Conservation (phyloP, 2,797 vertebrate species). For the Parauchenoglanis punctatus region DNA sequence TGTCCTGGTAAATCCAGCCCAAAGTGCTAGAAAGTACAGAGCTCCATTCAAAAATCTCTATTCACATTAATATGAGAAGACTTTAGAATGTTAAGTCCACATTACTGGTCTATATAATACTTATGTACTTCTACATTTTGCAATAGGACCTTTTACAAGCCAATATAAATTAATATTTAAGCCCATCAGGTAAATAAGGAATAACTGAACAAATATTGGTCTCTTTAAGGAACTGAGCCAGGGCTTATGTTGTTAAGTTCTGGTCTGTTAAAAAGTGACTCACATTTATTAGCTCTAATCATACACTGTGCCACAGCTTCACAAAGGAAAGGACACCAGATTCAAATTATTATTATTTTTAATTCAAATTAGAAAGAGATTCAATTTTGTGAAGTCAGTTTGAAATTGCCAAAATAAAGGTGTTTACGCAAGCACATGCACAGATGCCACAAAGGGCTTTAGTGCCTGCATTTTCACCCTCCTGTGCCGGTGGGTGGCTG, state of each 20-base stretch:
- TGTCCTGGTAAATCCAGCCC: constrained; percentile 17
- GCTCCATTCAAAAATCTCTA: neutral
- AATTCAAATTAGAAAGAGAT: neutral
- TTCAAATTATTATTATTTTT: no score
- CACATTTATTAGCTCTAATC: neutral
- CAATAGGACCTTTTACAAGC: neutral
- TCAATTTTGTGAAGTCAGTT: neutral
- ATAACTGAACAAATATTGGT: neutral
- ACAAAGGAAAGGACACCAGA: neutral
- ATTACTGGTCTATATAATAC: neutral
- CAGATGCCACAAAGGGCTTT: neutral
- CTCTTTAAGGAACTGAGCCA: neutral
- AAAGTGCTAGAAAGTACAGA: neutral
- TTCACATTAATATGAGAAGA: neutral
- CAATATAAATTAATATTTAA: neutral
- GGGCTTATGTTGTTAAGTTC: neutral
- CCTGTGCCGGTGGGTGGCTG: neutral
- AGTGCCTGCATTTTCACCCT: neutral
- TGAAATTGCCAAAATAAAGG: neutral
- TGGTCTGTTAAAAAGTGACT: neutral
- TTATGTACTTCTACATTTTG: neutral
- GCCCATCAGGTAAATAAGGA: neutral
- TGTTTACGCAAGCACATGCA: neutral
- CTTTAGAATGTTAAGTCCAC: neutral
- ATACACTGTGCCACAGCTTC: neutral